phyloP scores from a whole-genome alignment of 2,797 vertebrate genomes.

The Sebastes reedi region DNA sequence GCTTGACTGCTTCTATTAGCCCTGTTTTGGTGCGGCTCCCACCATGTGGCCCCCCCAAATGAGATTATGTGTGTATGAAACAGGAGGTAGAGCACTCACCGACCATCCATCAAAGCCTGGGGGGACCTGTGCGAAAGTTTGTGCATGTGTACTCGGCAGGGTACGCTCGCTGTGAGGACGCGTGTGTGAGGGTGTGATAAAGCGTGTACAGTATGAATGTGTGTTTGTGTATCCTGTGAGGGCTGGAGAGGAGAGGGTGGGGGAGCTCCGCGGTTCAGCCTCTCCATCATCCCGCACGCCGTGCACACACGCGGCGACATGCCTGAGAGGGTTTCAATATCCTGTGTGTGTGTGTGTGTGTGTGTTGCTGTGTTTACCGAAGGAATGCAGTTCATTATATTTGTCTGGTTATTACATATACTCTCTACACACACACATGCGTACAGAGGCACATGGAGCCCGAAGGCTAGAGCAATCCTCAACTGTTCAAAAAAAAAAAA shows the following conservation, averaged over 20 bases:
- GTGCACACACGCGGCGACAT: constrained; percentile 71
- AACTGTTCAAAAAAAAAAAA: constrained; percentile 43
- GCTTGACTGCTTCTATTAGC: constrained; percentile 77
- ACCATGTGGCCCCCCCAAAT: constrained; percentile 75
- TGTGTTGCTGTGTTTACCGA: constrained; percentile 63
- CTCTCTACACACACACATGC: constrained; percentile 44
- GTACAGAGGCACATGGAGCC: constrained; percentile 45
- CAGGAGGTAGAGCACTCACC: constrained; percentile 73
- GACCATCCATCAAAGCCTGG: constrained; percentile 85
- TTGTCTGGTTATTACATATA: constrained; percentile 69
- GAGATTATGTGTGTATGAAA: constrained; percentile 81
- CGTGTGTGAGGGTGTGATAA: constrained; percentile 48
- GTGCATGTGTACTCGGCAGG: constrained; percentile 55
- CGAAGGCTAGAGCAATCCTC: constrained; percentile 35
- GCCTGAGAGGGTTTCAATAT: constrained; percentile 82
- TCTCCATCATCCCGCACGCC: constrained; percentile 79
- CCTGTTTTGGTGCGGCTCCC: constrained; percentile 69
- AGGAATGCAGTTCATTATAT: constrained; percentile 75
- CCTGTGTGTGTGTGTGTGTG: constrained; percentile 51
- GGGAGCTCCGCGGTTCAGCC: constrained; percentile 63
- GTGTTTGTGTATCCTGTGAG: constrained; percentile 48
- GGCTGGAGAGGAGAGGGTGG: constrained; percentile 38
- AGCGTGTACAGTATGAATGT: constrained; percentile 40
- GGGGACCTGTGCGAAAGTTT: constrained; percentile 67
- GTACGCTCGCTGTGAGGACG: constrained; percentile 42